phyloP scores from a whole-genome alignment of 2,113 vertebrate genomes.

The Clupea harengus region DNA sequence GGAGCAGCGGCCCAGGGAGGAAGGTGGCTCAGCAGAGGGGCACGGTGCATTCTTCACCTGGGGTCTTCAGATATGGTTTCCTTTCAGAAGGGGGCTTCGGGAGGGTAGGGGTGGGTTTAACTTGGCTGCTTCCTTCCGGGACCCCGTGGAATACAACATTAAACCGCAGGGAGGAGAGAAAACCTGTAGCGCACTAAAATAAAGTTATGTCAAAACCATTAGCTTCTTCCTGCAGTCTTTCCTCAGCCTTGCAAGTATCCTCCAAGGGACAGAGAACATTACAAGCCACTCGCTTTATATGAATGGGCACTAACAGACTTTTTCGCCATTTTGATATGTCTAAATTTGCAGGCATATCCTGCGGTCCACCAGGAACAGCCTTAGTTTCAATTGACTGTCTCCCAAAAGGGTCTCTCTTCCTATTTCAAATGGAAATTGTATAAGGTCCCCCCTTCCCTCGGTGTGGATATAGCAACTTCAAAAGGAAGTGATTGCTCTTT shows the following conservation, averaged over 20 bases:
- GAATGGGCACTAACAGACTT: slow-evolving; percentile 98
- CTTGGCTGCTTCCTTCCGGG: slow-evolving; percentile 85
- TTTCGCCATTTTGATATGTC: slow-evolving; percentile 92
- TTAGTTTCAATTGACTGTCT: slow-evolving; percentile 98
- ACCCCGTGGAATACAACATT: slow-evolving; percentile 84
- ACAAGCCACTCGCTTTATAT: slow-evolving; percentile 91
- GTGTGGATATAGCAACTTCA: slow-evolving; percentile 62
- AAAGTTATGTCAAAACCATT: slow-evolving; percentile 99
- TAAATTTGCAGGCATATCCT: slow-evolving; percentile 98
- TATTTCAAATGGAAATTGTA: slow-evolving; percentile 84
- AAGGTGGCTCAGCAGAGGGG: slow-evolving; percentile 42
- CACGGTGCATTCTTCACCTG: slow-evolving; percentile 83
- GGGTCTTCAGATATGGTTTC: slow-evolving; percentile 86
- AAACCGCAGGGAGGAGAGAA: slow-evolving; percentile 88
- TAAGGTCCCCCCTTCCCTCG: slow-evolving; percentile 50
- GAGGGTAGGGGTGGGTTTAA: slow-evolving; percentile 72
- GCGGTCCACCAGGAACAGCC: slow-evolving; percentile 93
- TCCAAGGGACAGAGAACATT: slow-evolving; percentile 86
- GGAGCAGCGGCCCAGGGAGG: slow-evolving; percentile 46
- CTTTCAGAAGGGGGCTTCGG: slow-evolving; percentile 77
- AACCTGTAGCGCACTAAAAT: slow-evolving; percentile 86
- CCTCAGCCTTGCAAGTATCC: slow-evolving; percentile 82
- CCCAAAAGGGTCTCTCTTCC: slow-evolving; percentile 85
- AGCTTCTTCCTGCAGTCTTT: slow-evolving; percentile 87
- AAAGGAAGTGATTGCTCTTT: slow-evolving; percentile 61